Conservation (phyloP, 2,888 invertebrate species). For the Lepidocyrtinus sp. region DNA sequence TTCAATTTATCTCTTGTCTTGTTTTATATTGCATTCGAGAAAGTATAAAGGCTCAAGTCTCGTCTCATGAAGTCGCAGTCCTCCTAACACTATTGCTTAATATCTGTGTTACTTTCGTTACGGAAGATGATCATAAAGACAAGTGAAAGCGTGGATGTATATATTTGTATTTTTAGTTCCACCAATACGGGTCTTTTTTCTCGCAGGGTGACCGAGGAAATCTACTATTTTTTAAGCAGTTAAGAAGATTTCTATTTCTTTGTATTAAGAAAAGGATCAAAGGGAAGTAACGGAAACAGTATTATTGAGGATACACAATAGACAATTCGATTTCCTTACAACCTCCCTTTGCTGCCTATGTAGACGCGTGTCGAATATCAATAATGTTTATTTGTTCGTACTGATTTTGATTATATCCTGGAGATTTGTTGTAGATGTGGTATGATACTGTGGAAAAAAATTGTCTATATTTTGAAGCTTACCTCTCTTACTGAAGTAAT, state of each 20-base stretch:
- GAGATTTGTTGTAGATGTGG: not conserved
- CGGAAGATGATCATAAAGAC: constrained; percentile 18
- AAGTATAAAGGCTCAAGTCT: constrained; percentile 6
- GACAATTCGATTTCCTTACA: constrained; percentile 40
- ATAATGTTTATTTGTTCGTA: not conserved
- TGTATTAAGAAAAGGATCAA: not conserved
- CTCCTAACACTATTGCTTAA: not conserved
- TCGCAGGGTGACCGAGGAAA: not conserved
- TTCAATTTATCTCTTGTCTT: constrained; percentile 37
- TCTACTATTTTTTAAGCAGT: constrained; percentile 1
- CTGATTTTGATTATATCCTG: not conserved
- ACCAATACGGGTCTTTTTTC: not conserved
- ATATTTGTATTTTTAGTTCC: constrained; percentile 10
- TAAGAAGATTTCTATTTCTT: not conserved
- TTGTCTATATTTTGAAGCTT: constrained; percentile 32
- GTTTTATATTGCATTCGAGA: constrained; percentile 13
- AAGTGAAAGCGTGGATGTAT: no score
- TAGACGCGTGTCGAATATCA: not conserved
- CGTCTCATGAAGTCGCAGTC: not conserved
- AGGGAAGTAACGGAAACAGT: not conserved
- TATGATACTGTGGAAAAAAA: not conserved
- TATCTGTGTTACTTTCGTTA: not conserved
- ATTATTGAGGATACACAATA: constrained; percentile 20
- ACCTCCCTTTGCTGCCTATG: constrained; percentile 3
- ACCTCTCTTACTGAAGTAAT: constrained; percentile 67